Evolutionary conservation across 2,113 vertebrate species (phyloP), one percentile per base, ranked within the genome.

Genomic region (Megaleporinus macrocephalus): DNA sequence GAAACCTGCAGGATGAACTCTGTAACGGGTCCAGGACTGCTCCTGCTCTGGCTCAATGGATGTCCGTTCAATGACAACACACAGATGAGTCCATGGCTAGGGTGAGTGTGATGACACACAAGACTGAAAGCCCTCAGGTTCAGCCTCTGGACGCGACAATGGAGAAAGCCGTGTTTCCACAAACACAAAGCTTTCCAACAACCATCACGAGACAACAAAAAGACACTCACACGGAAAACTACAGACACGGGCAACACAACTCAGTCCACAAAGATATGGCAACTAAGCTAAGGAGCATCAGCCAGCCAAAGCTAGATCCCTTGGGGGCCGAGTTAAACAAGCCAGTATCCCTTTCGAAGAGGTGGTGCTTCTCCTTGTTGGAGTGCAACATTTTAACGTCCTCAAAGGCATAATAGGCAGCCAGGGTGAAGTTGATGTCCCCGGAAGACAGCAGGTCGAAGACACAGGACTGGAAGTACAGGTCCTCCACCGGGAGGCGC

Each of bases 401-500:
- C 93, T 99, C 97, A 72, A 99, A 93, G 73, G 98, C 98, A 0
- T 98, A 98, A 89, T 97, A 99, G 88, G 98, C 98, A n/a, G 97
- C 98, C 92, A 98, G 94, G 26, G 97, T 98, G 92, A 99, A 99
- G 94, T 98, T 98, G 87, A 98, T 94, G 0, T 99, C 97, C 0
- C 98, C 98, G 0, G 98, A 98, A 26, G 96, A 98, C 57, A 99
- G 94, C 41, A 99, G 96, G 87, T 99, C 98, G 0, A 99, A 99
- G 86, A 99, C 95, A 10, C 98, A 99, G 63, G 98, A 98, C 84
- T 99, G 96, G 85, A 97, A 99, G 89, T 99, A 99, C 73, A 99
- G 91, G 89, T 99, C 98, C 92, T 99, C 97, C 85, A 99, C 96
- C 0, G 97, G 97, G 81, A 99, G 96, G 81, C 95, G 95, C 87